Conservation (phyloP, 2,113 vertebrate genomes). For the Pipra filicauda region DNA sequence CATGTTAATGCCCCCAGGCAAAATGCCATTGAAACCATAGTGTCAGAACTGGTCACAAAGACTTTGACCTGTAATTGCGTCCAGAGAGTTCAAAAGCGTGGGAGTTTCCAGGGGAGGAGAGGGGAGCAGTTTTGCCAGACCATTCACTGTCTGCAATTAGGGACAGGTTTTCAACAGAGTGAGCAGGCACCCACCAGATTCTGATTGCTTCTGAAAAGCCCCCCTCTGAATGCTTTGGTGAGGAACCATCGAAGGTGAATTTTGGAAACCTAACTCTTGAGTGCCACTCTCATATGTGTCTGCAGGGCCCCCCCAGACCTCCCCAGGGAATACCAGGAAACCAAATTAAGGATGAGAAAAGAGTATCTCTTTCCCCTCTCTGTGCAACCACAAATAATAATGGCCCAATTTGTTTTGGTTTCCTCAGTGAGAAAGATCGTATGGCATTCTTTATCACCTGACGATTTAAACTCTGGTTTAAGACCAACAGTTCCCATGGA, state of each 20-base stretch:
- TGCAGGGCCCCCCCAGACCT: neutral
- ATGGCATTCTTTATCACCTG: neutral
- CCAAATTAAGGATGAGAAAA: neutral
- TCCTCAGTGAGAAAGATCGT: neutral
- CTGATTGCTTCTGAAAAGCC: neutral
- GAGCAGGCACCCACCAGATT: neutral
- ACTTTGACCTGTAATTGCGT: conserved; percentile 64
- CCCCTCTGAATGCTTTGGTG: neutral
- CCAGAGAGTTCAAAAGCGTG: conserved; percentile 36
- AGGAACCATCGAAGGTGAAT: neutral
- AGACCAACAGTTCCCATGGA: neutral
- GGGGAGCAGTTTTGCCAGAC: neutral
- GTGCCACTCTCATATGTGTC: neutral
- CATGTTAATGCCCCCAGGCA: conserved; percentile 42
- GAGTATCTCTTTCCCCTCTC: neutral
- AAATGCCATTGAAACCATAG: conserved; percentile 52
- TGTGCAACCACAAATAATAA: neutral
- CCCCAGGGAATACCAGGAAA: neutral
- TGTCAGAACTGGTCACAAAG: conserved; percentile 38
- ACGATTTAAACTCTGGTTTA: neutral
- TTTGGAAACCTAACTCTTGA: neutral
- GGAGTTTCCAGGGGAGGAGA: neutral
- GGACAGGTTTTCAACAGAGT: rapidly evolving
- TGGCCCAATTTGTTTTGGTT: neutral
- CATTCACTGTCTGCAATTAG: neutral